phyloP scores from a whole-genome alignment of 1,140 invertebrate species.

The Palaemon carinicauda region DNA sequence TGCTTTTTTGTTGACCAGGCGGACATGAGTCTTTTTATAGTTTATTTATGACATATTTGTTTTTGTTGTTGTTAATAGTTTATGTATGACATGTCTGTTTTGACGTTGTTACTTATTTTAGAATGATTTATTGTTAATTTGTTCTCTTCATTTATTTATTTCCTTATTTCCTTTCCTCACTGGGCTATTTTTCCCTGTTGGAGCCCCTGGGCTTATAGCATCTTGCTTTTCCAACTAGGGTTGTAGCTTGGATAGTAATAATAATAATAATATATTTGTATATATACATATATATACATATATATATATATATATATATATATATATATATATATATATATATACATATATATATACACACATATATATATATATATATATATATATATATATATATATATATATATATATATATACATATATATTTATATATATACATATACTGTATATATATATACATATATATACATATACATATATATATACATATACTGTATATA shows the following conservation, averaged over 20 bases:
- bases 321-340: conserved; percentile 22
- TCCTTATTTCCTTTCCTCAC: too few relatives aligned
- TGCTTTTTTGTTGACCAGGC: too few relatives aligned
- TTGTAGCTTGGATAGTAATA: background rate
- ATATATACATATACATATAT: conserved; percentile 5
- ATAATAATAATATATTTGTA: background rate
- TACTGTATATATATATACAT: conserved; percentile 27
- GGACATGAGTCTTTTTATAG: too few relatives aligned
- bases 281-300: background rate
- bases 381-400: background rate
- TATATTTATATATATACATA: background rate
- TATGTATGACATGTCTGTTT: too few relatives aligned
- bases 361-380: background rate
- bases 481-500: background rate
- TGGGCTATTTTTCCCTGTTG: too few relatives aligned
- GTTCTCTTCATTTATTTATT: too few relatives aligned
- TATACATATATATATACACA: conserved; percentile 11
- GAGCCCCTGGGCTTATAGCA: too few relatives aligned
- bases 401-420: background rate
- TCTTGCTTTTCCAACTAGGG: too few relatives aligned
- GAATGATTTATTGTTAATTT: too few relatives aligned
- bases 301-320: conserved; percentile 21
- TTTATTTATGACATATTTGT: too few relatives aligned
- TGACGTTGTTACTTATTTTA: too few relatives aligned
- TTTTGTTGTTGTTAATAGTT: too few relatives aligned